Conservation (phyloP, 2,797 vertebrate species). For the Naso thynnoides region DNA sequence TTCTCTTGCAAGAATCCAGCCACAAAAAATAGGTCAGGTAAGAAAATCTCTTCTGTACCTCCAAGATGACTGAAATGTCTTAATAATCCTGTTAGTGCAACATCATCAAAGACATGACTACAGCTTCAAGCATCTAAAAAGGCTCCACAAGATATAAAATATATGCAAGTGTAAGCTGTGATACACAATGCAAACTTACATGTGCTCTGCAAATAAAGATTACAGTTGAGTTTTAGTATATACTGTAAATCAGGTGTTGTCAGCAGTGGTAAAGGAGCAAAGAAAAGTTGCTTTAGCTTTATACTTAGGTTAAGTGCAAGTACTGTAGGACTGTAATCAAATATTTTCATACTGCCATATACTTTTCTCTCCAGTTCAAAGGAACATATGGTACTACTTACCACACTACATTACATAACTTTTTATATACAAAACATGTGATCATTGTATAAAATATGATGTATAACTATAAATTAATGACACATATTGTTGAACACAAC, state of each 20-base stretch:
- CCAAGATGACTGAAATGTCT: background rate
- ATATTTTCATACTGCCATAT: background rate
- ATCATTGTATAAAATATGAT: background rate
- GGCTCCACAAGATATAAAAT: constrained; percentile 25
- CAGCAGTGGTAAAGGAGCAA: constrained; percentile 3
- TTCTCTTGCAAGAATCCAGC: constrained; percentile 34
- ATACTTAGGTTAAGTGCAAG: background rate
- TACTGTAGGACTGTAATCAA: background rate
- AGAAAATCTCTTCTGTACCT: constrained; percentile 22
- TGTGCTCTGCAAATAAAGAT: constrained; percentile 38
- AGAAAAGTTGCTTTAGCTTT: constrained; percentile 15
- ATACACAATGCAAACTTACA: constrained; percentile 21
- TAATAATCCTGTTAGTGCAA: constrained; percentile 33
- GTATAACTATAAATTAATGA: no score
- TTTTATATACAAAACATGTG: background rate
- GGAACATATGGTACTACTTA: background rate
- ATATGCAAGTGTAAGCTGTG: constrained; percentile 11
- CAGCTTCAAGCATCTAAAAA: constrained; percentile 27
- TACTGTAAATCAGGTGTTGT: background rate
- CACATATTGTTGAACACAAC: background rate
- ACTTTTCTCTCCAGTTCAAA: background rate
- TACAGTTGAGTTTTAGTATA: background rate
- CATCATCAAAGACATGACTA: constrained; percentile 2
- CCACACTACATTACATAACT: background rate
- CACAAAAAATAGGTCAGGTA: constrained; percentile 42